Base-by-base conservation (phyloP, 2,797 vertebrate species). In the Channallabes apus region DNA sequence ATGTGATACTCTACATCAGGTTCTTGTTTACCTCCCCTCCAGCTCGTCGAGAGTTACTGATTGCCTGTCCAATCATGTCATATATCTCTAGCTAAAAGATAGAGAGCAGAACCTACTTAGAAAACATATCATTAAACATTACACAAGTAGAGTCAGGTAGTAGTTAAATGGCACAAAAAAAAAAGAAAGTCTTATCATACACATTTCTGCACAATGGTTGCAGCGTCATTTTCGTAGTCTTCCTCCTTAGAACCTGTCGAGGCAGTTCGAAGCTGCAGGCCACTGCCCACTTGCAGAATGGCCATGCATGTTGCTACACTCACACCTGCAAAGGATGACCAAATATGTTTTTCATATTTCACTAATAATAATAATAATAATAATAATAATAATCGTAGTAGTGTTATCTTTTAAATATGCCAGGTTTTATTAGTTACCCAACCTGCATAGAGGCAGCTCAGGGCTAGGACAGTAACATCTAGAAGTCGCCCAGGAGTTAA, bases 191-290 rank as follows among this genome's bases (percentile, higher is more conserved):
- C 15, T 46, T 86, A 18, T 96, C 98, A 94, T 94, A 99, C 98
- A 93, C 98, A 99, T 97, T 99, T 99, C 94, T 99, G 98, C 84
- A 99, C 98, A 82, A 99, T 99, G 35, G 98, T 98, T 91, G 98
- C 98, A 27, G 98, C 98, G 5, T 99, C 98, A 0, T 98, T 99
- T 92, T 99, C 98, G 82, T 99, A 99, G 92, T 99, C 98, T 3
- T 99, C 98, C 90, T 99, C 98, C 93, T 99, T 99, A 64, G 97
- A 97, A 84, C 97, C 97, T 0, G 97, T 97, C 29, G 98, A 97
- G 32, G 96, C 95, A 0, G 97, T 97, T 82, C 98, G 97, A 85
- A 98, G 96, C 93, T 99, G 98, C 86, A 98, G 94, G 64, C 97
- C 96, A 54, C 96, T 97, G 3, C 98, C 98, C 82, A 99, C 98